Base-by-base conservation (phyloP, 2,797 vertebrate species). In the Hippoglossus hippoglossus region DNA sequence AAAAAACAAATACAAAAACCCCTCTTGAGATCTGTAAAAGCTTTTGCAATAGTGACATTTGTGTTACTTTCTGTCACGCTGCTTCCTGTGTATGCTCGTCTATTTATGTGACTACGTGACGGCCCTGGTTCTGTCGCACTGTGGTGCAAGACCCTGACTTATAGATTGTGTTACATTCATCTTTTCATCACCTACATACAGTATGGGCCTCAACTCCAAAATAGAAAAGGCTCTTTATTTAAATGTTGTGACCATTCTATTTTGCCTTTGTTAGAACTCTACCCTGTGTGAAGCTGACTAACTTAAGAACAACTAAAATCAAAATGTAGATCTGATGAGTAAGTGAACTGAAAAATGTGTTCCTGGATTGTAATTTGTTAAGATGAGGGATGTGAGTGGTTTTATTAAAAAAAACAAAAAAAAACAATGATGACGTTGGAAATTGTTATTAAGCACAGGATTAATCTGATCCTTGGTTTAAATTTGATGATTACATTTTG, bases 131-230 rank as follows among this genome's bases (percentile, higher is more conserved):
- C 26, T 55, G 18, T 52, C 61, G 31, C 53, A 44, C n/a, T 39
- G 46, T 52, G 21, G 22, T 56, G 21, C 6, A 26, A 53, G 64
- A 77, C 64, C 22, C 56, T 71, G 66, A 67, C 63, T 65, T 62
- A 18, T 57, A n/a, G 58, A 56, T 51, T 47, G 54, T 77, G 49
- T 80, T 71, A 73, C 74, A 62, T 82, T 52, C 70, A 49, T 63
- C 39, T 73, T 79, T 73, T 65, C 67, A 73, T 59, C 50, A 2
- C 66, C 56, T 62, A 62, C 16, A 34, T 61, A 46, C 44, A 46
- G 44, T 46, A 61, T 64, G 24, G 22, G 24, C 53, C 46, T 70
- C 58, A 67, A 8, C 51, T 71, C 71, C 41, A 66, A 60, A 74
- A 71, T 59, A 71, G 64, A 74, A 57, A 58, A 18, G 28, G 7